Percentiles rank a stretch among this genome's conserved stretches.
These are phyloP conservation scores for Acrobasis suavella DNA, from an alignment of 2,888 invertebrate genomes.

Conservation along the genomic window DNA sequence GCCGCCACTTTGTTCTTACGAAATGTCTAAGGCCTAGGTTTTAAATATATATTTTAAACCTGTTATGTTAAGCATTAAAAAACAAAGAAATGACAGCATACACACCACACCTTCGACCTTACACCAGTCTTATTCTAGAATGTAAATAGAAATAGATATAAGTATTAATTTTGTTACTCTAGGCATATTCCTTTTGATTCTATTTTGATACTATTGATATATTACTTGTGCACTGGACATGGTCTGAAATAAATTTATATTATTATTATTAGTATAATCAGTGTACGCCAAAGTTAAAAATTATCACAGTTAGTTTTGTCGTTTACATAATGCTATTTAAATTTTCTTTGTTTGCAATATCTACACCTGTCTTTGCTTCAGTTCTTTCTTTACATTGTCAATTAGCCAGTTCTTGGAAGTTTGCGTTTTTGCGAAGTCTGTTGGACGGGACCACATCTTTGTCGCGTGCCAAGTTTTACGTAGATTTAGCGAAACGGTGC, in stretches of 20 bases:
- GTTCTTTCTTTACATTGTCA: not conserved
- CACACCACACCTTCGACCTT: too few species aligned
- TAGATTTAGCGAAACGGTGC: constrained; percentile 43
- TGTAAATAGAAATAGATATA: too few species aligned
- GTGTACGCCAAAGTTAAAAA: not conserved
- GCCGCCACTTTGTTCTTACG: not conserved
- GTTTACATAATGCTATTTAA: not conserved
- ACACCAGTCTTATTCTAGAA: too few species aligned
- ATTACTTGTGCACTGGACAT: not conserved
- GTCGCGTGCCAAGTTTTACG: constrained; percentile 58
- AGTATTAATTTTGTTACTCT: too few species aligned
- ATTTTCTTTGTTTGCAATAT: not conserved
- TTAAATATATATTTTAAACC: too few species aligned
- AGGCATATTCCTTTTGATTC: too few species aligned
- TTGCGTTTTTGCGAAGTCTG: constrained; percentile 28
- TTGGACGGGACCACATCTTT: constrained; percentile 36
- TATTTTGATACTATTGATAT: too few species aligned
- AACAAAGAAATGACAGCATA: too few species aligned
- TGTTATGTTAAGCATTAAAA: too few species aligned
- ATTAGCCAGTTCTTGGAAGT: constrained; percentile 13
- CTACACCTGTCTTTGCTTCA: not conserved
- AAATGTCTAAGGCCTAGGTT: too few species aligned
- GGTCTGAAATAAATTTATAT: too few species aligned
- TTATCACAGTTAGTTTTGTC: not conserved
- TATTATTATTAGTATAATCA: too few species aligned